These are phyloP conservation scores for Siniperca knerii DNA, from an alignment of 2,113 vertebrate species.

Conservation along the genomic window DNA sequence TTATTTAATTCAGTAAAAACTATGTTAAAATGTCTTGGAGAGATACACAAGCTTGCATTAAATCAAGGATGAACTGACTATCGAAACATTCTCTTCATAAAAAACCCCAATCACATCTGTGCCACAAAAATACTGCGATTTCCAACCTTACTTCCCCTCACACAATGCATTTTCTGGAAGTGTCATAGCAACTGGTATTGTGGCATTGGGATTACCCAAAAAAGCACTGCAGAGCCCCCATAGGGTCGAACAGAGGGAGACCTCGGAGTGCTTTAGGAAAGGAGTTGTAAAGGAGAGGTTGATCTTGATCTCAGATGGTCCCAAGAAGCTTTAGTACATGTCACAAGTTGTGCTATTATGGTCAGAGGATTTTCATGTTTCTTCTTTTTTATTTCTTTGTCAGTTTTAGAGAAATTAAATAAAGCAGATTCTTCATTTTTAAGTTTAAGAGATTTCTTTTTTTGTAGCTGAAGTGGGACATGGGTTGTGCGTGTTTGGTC, in stretches of 20 bases:
- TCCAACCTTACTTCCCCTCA: slow-evolving; percentile 28
- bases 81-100: not conserved
- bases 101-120: not conserved
- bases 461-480: not conserved
- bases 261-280: slow-evolving; percentile 43
- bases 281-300: slow-evolving; percentile 39
- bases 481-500: slow-evolving; percentile 55
- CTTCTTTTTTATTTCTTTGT: not conserved
- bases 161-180: slow-evolving; percentile 70
- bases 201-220: slow-evolving; percentile 77
- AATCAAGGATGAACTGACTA: not conserved
- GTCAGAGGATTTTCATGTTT: not conserved
- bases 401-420: not conserved
- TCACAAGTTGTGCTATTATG: not conserved
- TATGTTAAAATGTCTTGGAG: not conserved
- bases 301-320: slow-evolving; percentile 55
- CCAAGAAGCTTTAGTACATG: slow-evolving; percentile 37
- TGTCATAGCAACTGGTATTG: slow-evolving; percentile 80
- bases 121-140: slow-evolving; percentile 25
- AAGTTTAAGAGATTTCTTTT: slow-evolving; percentile 1
- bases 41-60: not conserved
- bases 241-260: slow-evolving; percentile 49
- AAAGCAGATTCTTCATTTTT: not conserved
- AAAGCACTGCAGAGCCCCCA: slow-evolving; percentile 64
- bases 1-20: not conserved